Conservation (phyloP, 1,140 invertebrate genomes). For the Trissolcus basalis region DNA sequence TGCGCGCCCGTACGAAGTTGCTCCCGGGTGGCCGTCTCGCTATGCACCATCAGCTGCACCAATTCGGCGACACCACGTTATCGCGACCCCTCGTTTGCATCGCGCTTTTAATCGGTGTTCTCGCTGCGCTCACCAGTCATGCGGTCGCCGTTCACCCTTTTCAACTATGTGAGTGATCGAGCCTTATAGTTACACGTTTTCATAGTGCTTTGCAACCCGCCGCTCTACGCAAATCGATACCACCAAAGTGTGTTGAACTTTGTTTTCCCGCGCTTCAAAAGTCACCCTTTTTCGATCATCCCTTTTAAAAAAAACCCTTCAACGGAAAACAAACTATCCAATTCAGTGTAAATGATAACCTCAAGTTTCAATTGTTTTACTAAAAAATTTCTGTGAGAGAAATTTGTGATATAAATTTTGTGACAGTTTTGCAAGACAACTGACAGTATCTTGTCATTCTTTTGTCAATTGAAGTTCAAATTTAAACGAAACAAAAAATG, state of each 20-base stretch:
- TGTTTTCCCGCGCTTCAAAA: constrained; percentile 29
- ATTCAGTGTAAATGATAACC: too few species aligned
- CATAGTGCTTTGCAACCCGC: constrained; percentile 16
- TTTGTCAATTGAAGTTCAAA: too few species aligned
- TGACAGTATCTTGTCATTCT: too few species aligned
- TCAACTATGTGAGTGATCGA: constrained; percentile 37
- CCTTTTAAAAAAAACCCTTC: too few species aligned
- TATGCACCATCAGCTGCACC: constrained; percentile 37
- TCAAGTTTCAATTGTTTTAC: too few species aligned
- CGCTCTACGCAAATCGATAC: constrained; percentile 36
- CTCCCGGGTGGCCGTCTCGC: constrained; percentile 41
- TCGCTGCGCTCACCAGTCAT: constrained; percentile 24
- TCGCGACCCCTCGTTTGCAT: constrained; percentile 15
- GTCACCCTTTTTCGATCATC: background rate
- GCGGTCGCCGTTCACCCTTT: constrained; percentile 13
- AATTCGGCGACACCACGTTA: constrained; percentile 30
- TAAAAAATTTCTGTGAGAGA: too few species aligned
- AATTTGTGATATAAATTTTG: too few species aligned
- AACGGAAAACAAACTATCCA: too few species aligned
- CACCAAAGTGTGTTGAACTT: constrained; percentile 48
- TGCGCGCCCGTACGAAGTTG: constrained; percentile 43
- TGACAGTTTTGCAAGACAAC: too few species aligned
- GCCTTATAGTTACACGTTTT: constrained; percentile 23
- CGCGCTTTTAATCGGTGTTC: constrained; percentile 31
- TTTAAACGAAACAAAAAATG: too few species aligned